Conservation (phyloP, 1,140 invertebrate species). For the Drusus annulatus region DNA sequence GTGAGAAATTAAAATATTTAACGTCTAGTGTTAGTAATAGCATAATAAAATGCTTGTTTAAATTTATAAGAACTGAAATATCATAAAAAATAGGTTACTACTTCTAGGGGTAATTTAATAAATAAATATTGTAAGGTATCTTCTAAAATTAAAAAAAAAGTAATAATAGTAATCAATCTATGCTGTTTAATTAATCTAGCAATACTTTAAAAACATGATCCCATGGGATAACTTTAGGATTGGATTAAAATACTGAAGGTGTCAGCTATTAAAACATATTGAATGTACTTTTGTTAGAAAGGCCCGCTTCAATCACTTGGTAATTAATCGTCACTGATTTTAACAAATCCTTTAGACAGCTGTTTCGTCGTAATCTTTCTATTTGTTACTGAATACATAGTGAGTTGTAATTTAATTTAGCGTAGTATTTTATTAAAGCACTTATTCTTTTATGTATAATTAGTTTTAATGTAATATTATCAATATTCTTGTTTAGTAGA, state of each 20-base stretch:
- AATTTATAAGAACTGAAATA: too few relatives aligned
- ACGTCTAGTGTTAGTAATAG: background rate
- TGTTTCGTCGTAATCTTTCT: constrained; percentile 27
- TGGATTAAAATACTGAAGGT: too few relatives aligned
- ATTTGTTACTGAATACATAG: constrained; percentile 22
- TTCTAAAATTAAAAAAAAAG: too few relatives aligned
- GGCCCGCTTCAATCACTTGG: constrained; percentile 4
- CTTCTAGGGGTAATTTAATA: too few relatives aligned
- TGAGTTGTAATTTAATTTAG: constrained; percentile 31
- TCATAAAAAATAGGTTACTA: too few relatives aligned
- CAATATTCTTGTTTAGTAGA: constrained; percentile 15
- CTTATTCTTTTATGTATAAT: constrained; percentile 33
- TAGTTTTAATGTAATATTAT: constrained; percentile 25
- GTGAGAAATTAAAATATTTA: background rate
- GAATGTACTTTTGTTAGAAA: constrained; percentile 21
- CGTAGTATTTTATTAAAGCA: constrained; percentile 39
- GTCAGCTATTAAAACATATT: background rate
- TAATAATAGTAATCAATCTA: too few relatives aligned
- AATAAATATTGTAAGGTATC: too few relatives aligned
- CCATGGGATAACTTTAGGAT: too few relatives aligned
- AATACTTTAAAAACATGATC: too few relatives aligned
- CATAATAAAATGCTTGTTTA: background rate
- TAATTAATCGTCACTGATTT: background rate
- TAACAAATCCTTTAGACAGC: constrained; percentile 2
- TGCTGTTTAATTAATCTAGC: too few relatives aligned